Base-by-base conservation (phyloP, 1,140 invertebrate genomes). In the Cyclargus thomasi region DNA sequence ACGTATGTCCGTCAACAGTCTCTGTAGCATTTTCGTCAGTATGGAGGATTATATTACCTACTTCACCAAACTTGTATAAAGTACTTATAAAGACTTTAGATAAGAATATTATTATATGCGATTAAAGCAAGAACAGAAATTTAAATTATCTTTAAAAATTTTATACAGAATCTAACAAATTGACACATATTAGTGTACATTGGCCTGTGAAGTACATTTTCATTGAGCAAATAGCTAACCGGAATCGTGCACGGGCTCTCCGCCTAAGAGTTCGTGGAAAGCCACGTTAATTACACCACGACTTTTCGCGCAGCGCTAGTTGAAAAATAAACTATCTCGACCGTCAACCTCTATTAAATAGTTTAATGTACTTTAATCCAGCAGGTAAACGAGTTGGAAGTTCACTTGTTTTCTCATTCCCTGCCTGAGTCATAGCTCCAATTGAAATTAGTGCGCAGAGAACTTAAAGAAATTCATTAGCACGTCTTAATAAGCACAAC, bases 251-350 rank as follows among this genome's bases (percentile, higher is more conserved):
- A 63, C 67, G 18, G 66, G 63, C 62, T 74, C 75, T 64, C 70
- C 70, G 67, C 75, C 39, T 47, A 47, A 16, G 39, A 47, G 14
- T 11, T 47, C 39, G 39, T 47, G 39, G 77, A 80, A 80, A 77
- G 74, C 74, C 74, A 75, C 74, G 77, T 81, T 83, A 80, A 83
- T 83, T 82, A 83, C 39, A 47, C 39, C 39, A 16, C 76, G 72
- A 79, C 70, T 78, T 81, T 77, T 79, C 74, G 77, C 72, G 69
- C 39, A 66, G 59, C 65, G 67, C 68, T 75, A 78, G 76, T 74
- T 78, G 73, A 78, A 80, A 82, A 82, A 83, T 76, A 77, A 78
- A 77, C 73, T 70, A 74, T 73, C 62, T 70, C 74, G 67, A 72
- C 69, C 29, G 67, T 18, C 65, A 64, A 74, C 74, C 69, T 74